phyloP scores from a whole-genome alignment of 2,113 vertebrate genomes.

The Corythoichthys intestinalis region DNA sequence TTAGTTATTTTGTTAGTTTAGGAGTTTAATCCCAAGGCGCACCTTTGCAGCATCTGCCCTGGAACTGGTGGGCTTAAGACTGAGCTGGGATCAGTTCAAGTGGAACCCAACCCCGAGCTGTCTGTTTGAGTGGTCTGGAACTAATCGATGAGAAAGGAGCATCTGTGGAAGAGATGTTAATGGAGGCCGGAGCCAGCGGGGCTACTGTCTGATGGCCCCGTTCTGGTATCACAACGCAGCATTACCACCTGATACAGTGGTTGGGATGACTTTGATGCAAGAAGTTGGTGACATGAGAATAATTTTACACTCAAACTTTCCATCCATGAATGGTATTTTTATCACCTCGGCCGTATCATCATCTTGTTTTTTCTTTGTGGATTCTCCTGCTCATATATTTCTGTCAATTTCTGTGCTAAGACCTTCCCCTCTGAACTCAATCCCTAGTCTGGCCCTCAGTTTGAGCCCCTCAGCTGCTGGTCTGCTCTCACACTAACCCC shows the following conservation, averaged over 20 bases:
- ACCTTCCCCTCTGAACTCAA: constrained; percentile 76
- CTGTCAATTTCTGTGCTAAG: constrained; percentile 75
- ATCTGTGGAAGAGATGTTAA: constrained; percentile 71
- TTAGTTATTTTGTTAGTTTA: constrained; percentile 56
- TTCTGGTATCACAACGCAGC: constrained; percentile 49
- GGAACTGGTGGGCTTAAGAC: constrained; percentile 42
- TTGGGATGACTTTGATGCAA: constrained; percentile 42
- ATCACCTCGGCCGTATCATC: constrained; percentile 30
- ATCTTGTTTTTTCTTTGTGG: constrained; percentile 40
- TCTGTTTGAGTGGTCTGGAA: constrained; percentile 70
- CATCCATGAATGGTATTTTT: constrained; percentile 33
- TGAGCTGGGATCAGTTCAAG: constrained; percentile 65
- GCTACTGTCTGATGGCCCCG: constrained; percentile 62
- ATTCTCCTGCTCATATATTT: constrained; percentile 58
- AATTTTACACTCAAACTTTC: constrained; percentile 18
- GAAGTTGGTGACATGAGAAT: constrained; percentile 31
- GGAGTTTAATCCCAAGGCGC: constrained; percentile 52
- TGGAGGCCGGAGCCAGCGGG: constrained; percentile 64
- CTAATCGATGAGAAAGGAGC: constrained; percentile 72
- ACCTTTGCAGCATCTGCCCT: constrained; percentile 48
- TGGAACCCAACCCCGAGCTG: constrained; percentile 73
- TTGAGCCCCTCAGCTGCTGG: constrained; percentile 83
- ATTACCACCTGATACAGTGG: constrained; percentile 43
- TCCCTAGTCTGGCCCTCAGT: constrained; percentile 74
- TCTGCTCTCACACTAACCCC: constrained; percentile 84